Percentiles rank a stretch among this genome's conserved stretches.
Conservation (phyloP, 2,888 invertebrate species). For the Mongoloraphidia duomilia region DNA sequence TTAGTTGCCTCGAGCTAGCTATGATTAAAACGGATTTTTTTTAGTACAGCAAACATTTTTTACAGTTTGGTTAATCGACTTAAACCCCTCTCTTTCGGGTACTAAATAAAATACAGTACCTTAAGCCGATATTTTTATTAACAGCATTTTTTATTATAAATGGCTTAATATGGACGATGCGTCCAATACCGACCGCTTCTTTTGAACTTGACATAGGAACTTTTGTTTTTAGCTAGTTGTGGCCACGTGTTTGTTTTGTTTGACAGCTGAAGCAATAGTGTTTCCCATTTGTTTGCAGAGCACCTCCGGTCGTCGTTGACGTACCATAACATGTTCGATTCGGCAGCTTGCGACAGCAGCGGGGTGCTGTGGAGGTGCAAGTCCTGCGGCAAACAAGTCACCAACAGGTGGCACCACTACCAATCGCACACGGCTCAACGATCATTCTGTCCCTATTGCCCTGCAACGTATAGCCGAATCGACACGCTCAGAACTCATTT, state of each 20-base stretch:
- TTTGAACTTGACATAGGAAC: background rate
- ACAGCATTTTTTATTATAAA: no score
- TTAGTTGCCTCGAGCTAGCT: no score
- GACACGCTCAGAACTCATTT: constrained; percentile 74
- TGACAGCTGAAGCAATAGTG: no score
- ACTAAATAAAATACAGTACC: no score
- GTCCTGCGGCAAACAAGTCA: constrained; percentile 72
- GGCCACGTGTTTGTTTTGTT: no score
- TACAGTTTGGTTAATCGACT: no score
- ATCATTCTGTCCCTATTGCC: constrained; percentile 70
- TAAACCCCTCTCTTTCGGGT: no score
- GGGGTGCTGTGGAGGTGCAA: constrained; percentile 53
- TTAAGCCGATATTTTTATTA: no score
- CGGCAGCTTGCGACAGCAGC: constrained; percentile 36
- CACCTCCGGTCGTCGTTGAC: constrained; percentile 34
- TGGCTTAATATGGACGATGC: no score
- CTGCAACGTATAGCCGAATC: constrained; percentile 75
- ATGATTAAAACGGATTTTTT: no score
- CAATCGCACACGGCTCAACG: constrained; percentile 71
- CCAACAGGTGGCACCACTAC: constrained; percentile 80
- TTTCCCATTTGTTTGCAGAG: constrained; percentile 22
- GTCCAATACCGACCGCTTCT: background rate
- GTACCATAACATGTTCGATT: constrained; percentile 71
- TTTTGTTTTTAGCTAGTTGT: background rate
- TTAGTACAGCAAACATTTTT: no score